Base-by-base conservation (phyloP, 2,888 invertebrate species). In the Abscondita cerata region DNA sequence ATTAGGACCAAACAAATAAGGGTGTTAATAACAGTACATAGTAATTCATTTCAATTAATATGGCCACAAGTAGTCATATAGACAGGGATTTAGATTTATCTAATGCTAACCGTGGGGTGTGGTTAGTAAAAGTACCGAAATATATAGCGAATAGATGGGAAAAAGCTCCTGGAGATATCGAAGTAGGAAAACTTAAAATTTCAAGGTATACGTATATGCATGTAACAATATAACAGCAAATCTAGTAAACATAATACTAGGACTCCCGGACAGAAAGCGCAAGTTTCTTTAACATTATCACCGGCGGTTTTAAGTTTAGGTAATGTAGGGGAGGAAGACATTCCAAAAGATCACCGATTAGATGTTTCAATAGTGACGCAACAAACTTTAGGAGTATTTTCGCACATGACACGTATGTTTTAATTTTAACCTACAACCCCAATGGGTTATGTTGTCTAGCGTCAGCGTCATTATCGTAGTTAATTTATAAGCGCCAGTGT, bases 91-190 rank as follows among this genome's bases (percentile, higher is more conserved):
- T 97, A 66, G 96, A 97, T 83, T 84, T 95, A 53, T 90, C 92
- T 13, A 94, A 95, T 78, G 91, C 94, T 13, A 90, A 91, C 13
- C 86, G 96, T 73, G 96, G 96, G 62, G 95, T 98, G 9, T 98
- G 98, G 98, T 85, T 98, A 5, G 98, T 98, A 0, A 98, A 98
- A 83, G 91, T 92, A 8, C 98, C 98, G 0, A 98, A 98, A 82
- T 98, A 98, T 80, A 90, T 98, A 71, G 93, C 96, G 3, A 93
- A 93, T 73, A 90, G 92, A 83, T 98, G 98, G 98, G 93, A 95
- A 76, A 94, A 93, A 78, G 90, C 94, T 6, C 88, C 91, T n/a
- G 92, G 93, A 41, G 92, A 92, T 76, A 89, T 93, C 75, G 96
- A 96, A 84, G 96, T 97, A 44, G 98, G 96, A 11, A 95, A 95